Evolutionary conservation across 1,140 invertebrate species (phyloP), one percentile per base, ranked within the genome.

Genomic region (Ceratitis capitata): DNA sequence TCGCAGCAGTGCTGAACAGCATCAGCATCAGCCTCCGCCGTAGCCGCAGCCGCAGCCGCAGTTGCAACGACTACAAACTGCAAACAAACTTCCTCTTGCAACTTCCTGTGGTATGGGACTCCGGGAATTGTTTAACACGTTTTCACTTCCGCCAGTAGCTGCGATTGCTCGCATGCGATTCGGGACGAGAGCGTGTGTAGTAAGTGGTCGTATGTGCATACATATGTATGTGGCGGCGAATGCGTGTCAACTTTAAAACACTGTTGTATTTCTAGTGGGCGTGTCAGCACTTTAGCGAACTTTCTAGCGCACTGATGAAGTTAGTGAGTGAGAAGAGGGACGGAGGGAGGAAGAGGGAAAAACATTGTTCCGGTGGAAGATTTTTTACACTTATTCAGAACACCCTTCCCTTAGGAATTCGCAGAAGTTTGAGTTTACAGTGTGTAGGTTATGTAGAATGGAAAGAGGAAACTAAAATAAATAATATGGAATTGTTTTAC

Each of bases 91-190:
- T 78, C 35, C 39, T 45, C 69, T n/a, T 42, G 35, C 69, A 78
- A 78, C 69, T 78, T 78, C 39, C 69, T 78, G 69, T 7, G 69
- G 42, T 78, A 78, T 45, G 69, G 69, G 69, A 78, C 39, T 39
- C 19, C 69, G 69, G 69, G 69, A 78, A 78, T 78, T 78, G 69
- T 78, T 78, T 78, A 78, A 45, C 69, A 78, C 39, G 45, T 78
- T 78, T 78, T 78, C 69, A 78, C 69, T 78, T 78, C 69, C 69
- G 69, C 7, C 69, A 23, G 69, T 39, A 78, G 69, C 39, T 78
- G 69, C 39, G 69, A 26, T 14, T 45, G 39, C 69, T 14, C 64
- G 4, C 64, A 9, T 42, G 16, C n/a, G 39, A 45, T 3, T 61
- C n/a, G n/a, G 61, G n/a, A 64, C 32, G 23, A 9, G 23, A 6